Base-by-base conservation (phyloP, 2,113 vertebrate species). In the Ceyx cyanopectus region DNA sequence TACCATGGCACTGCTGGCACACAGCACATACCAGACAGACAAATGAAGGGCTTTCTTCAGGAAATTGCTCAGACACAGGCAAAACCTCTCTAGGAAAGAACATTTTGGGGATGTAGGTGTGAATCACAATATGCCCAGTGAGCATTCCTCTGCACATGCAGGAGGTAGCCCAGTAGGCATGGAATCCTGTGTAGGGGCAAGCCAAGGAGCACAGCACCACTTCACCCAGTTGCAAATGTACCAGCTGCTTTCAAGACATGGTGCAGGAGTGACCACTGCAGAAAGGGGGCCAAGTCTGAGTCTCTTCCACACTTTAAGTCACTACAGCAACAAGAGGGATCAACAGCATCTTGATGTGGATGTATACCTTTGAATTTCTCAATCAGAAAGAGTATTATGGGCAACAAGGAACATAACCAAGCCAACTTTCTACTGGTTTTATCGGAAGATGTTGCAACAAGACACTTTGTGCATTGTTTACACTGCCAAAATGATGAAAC, bases 381-480 rank as follows among this genome's bases (percentile, higher is more conserved):
- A 63, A 81, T 57, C 43, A 57, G 43, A 62, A 77, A 63, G 48
- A 69, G 30, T 45, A 63, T 76, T 48, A 56, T 3, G 12, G 60
- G 37, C 21, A 89, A 72, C 4, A 8, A 51, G 20, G 46, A 83
- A 85, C 1, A 1, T 63, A 91, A 88, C 40, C 65, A 83, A 70
- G 23, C n/a, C 3, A 40, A 53, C 67, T 93, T 92, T 66, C 56
- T 67, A 68, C 17, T 4, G 46, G 45, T 89, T 54, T 80, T 85
- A 82, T 70, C 2, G 26, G 89, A 94, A 87, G 46, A 51, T 87
- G 81, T 92, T 74, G 81, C 87, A 96, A 93, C 62, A 62, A 79
- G 78, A 63, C 40, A 66, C 60, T 81, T 60, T 11, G 30, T 76
- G 66, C 58, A 15, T 22, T 85, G 48, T 81, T 87, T 85, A 51